Conservation (phyloP, 2,888 invertebrate genomes). For the Tridacna crocea region DNA sequence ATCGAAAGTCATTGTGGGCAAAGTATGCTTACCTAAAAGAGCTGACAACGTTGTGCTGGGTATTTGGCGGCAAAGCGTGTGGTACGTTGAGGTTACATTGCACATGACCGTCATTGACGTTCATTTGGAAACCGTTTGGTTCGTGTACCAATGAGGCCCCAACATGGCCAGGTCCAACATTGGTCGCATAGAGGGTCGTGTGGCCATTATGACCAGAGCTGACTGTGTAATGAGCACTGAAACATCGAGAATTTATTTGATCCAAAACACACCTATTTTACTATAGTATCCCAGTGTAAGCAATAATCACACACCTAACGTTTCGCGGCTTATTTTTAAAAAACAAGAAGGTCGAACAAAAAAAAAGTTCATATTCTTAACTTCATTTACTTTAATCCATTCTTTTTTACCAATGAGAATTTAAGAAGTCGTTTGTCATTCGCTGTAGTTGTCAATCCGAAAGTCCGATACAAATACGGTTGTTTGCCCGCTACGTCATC, state of each 20-base stretch:
- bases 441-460: too few relatives aligned
- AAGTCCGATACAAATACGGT: too few relatives aligned
- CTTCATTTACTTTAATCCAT: too few relatives aligned
- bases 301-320: too few relatives aligned
- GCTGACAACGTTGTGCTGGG: neutral
- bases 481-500: too few relatives aligned
- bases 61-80: neutral
- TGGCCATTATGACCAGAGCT: conserved; percentile 7
- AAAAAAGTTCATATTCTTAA: too few relatives aligned
- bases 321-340: too few relatives aligned
- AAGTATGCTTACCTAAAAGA: conserved; percentile 14
- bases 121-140: neutral
- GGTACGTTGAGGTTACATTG: conserved; percentile 15
- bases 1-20: neutral
- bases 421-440: too few relatives aligned
- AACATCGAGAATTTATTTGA: neutral
- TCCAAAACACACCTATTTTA: neutral
- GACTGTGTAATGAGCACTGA: neutral
- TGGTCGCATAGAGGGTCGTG: neutral
- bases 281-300: too few relatives aligned
- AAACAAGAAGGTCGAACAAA: too few relatives aligned
- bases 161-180: neutral
- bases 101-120: conserved; percentile 7
- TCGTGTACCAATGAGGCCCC: conserved; percentile 8
- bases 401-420: too few relatives aligned